Evolutionary conservation across 2,888 invertebrate species (phyloP), one percentile per base, ranked within the genome.

Genomic region (Amblyjoppa proteus): DNA sequence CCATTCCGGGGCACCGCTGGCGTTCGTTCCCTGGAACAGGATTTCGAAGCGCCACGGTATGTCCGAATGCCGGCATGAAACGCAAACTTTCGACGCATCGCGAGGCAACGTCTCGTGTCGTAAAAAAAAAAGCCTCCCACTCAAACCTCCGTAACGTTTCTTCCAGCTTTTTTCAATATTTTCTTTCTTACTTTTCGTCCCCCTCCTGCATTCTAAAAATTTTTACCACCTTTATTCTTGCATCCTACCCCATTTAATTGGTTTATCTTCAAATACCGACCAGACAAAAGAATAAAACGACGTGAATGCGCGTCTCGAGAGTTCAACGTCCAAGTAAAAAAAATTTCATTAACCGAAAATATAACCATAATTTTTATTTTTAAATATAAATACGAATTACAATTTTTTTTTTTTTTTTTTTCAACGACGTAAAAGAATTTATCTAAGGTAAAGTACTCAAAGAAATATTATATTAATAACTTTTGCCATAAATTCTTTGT

Each of bases 1-100:
- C 70, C 78, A 61, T 78, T 79, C 70, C 73, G 28, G 45, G 80
- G 75, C 61, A 51, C 25, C 81, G 82, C 75, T 81, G 66, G 69
- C 69, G 66, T 68, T 61, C 58, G 76, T 56, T 81, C 79, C 70
- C 20, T 58, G 66, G 49, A 82, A 85, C 85, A 82, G 74, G 82
- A 85, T 81, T 85, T 82, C 75, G 38, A 75, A 85, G 85, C 64
- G 51, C 77, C 81, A 77, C 38, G 56, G 38, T 53, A 69, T 74
- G 68, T 58, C 78, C 74, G 74, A 81, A 77, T 69, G 64, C 61
- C 68, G 38, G 53, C 45, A 69, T 69, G 69, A 38, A 69, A 74
- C 74, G 69, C 74, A 20, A 77, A 84, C 58, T 68, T 84, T 80
- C 76, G 76, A 74, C 68, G 76, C 51, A 58, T 68, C 76, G 34